Evolutionary conservation across 1,140 invertebrate genomes (phyloP).

Genomic region (Coboldia fuscipes): DNA sequence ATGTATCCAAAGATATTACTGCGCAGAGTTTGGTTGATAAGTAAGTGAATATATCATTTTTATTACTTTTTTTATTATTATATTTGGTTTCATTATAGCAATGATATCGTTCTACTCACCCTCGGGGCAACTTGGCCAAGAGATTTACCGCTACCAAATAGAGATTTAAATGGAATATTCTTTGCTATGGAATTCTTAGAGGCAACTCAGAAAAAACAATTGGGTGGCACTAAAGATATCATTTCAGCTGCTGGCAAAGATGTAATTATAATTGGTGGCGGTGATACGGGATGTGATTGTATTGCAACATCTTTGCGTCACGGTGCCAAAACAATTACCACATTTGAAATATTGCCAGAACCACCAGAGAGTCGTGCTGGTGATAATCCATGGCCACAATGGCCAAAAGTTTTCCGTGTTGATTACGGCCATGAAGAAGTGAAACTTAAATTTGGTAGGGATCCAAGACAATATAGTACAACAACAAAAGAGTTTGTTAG

Average conservation of each 20-base stretch:
- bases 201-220: constrained; percentile 90
- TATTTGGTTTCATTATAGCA: constrained; percentile 14
- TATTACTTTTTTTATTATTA: not conserved
- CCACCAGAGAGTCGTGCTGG: constrained; percentile 55
- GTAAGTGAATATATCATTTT: constrained; percentile 13
- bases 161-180: constrained; percentile 70
- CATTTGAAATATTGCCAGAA: constrained; percentile 93
- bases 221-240: constrained; percentile 33
- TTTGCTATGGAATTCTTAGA: constrained; percentile 97
- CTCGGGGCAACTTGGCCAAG: constrained; percentile 92
- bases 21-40: constrained; percentile 39
- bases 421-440: constrained; percentile 99
- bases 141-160: constrained; percentile 67
- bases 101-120: constrained; percentile 76
- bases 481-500: constrained; percentile 89
- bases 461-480: constrained; percentile 85
- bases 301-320: constrained; percentile 93
- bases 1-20: constrained; percentile 81
- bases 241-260: constrained; percentile 80
- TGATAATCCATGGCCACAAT: constrained; percentile 97
- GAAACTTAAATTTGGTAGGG: constrained; percentile 70
- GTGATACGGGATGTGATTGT: constrained; percentile 98
- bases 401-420: constrained; percentile 86
- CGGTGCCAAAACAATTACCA: constrained; percentile 87
- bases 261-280: constrained; percentile 93